phyloP scores from a whole-genome alignment of 2,888 invertebrate genomes.

The Cosmorhoe ocellata region DNA sequence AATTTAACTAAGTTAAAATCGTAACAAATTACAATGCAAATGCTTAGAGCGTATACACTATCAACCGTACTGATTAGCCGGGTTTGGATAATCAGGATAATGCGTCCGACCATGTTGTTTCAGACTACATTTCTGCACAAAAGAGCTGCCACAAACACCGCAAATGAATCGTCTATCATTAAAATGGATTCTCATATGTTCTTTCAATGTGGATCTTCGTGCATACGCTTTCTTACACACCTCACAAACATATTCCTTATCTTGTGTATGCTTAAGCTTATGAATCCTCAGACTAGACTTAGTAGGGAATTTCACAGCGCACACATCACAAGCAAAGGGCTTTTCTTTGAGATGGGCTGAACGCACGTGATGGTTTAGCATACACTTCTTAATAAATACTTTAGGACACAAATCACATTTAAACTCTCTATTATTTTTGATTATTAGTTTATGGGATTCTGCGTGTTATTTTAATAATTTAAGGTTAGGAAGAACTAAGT shows the following conservation, averaged over 20 bases:
- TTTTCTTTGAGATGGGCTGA: conserved; percentile 24
- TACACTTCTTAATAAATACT: conserved; percentile 44
- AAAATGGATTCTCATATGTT: conserved; percentile 25
- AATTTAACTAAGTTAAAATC: no score
- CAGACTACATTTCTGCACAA: conserved; percentile 53
- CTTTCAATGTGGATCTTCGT: conserved; percentile 31
- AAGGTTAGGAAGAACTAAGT: no score
- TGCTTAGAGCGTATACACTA: conserved; percentile 28
- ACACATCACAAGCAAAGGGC: background rate
- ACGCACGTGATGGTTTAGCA: conserved; percentile 51
- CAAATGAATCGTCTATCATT: conserved; percentile 38
- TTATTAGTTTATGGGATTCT: no score
- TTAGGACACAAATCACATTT: conserved; percentile 65
- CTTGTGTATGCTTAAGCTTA: conserved; percentile 53
- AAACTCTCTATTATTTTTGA: conserved; percentile 64
- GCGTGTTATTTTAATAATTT: no score
- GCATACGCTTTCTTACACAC: conserved; percentile 50
- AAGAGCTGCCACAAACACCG: conserved; percentile 51
- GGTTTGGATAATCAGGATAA: conserved; percentile 33
- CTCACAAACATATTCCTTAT: conserved; percentile 52
- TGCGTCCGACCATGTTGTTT: conserved; percentile 30
- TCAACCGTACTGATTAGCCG: conserved; percentile 25
- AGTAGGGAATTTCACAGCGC: background rate
- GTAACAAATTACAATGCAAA: no score
- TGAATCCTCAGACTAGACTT: conserved; percentile 7